Base-by-base conservation (phyloP, 2,888 invertebrate genomes). In the Noctuana brunneofusca region DNA sequence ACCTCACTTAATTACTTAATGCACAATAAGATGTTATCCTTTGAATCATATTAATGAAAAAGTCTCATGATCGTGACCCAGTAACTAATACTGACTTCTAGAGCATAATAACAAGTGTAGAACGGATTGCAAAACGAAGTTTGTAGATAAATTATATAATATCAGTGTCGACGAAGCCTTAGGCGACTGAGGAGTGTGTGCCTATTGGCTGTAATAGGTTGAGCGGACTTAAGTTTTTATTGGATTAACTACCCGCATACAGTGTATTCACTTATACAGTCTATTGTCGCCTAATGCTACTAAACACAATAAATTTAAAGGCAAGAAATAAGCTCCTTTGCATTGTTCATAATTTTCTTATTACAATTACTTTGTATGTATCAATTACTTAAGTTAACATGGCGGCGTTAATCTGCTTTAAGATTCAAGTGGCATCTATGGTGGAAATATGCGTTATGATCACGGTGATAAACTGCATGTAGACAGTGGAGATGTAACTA, bases 101-200 rank as follows among this genome's bases (percentile, higher is more conserved):
- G 27, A 49, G 35, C 14, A 18, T 3, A 48, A 35, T 20, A 22
- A 35, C 16, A 30, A 32, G 18, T 3, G 14, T 18, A 5, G 4
- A 52, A 5, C 16, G 30, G 46, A 20, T 46, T 55, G 55, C 41
- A 43, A 32, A 32, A 3, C 3, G 32, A 48, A 35, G 48, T 22
- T 27, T 32, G 27, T 57, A 16, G 49, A 35, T 35, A 50, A 50
- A 35, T 50, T 50, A 57, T 59, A 70, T 71, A 68, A 76, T 78
- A 79, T 74, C 75, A 75, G 72, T 69, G 75, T 75, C 71, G 70
- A 69, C 20, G 87, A 88, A 88, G 81, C 87, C 86, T 35, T 80
- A 81, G 69, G 68, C 71, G 64, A 66, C 75, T 78, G 77, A 73
- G 43, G 16, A 43, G 16, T 18, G 73, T 74, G 72, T 72, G 70